phyloP scores from a whole-genome alignment of 2,797 vertebrate genomes.

The Danio choprae region DNA sequence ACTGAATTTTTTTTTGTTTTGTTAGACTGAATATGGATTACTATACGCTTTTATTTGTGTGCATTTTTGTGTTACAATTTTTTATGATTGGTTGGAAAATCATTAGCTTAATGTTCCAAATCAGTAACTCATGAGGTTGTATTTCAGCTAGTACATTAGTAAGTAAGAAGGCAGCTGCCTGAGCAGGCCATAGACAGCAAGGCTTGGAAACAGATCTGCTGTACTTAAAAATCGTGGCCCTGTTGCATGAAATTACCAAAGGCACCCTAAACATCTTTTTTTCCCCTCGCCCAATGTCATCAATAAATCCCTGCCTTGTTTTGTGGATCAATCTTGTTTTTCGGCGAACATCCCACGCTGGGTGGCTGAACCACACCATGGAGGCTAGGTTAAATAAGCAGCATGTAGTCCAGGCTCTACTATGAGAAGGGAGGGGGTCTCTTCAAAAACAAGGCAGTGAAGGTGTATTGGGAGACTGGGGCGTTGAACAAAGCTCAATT shows the following conservation, averaged over 20 bases:
- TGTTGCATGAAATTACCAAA: conserved; percentile 32
- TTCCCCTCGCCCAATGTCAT: conserved; percentile 30
- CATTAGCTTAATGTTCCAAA: background rate
- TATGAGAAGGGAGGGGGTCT: conserved; percentile 49
- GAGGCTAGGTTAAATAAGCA: conserved; percentile 53
- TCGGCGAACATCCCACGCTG: conserved; percentile 25
- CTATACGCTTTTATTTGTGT: too few species aligned
- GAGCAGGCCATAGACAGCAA: background rate
- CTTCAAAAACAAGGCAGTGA: conserved; percentile 59
- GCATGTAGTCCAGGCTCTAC: conserved; percentile 47
- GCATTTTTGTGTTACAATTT: too few species aligned
- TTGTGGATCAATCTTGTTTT: conserved; percentile 51
- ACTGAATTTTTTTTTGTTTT: too few species aligned
- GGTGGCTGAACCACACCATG: conserved; percentile 36
- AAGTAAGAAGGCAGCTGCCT: background rate
- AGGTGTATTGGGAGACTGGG: conserved; percentile 56
- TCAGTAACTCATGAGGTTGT: background rate
- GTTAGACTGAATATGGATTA: too few species aligned
- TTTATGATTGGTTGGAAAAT: too few species aligned
- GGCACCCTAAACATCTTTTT: conserved; percentile 32
- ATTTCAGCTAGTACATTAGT: background rate
- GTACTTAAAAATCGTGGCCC: background rate
- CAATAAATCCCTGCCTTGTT: conserved; percentile 57
- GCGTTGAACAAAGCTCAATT: conserved; percentile 61
- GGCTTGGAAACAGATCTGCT: background rate